Evolutionary conservation across 2,113 vertebrate species (phyloP), one percentile per base, ranked within the genome.

Genomic region (Marmota flaviventris): DNA sequence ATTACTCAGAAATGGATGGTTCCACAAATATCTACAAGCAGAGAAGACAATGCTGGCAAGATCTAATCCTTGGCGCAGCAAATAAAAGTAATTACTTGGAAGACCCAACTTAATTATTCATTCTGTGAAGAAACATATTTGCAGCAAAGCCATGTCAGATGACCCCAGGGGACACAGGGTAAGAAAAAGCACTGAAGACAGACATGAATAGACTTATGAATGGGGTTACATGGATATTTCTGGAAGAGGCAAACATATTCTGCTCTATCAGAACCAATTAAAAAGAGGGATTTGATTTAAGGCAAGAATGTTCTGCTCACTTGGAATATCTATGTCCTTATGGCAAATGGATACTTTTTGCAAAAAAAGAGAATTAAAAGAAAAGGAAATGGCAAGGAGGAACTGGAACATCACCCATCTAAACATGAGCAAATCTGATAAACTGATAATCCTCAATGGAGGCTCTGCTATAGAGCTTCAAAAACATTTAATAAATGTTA

Each of bases 1-100:
- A 79, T 70, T 61, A 90, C 72, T 77, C 81, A 45, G 42, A 92
- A 97, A 92, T 13, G 13, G 34, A 56, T 76, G 58, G 61, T 58
- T 76, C 67, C 37, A 85, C 9, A 58, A 72, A 89, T 8, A 53
- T 5, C 58, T 22, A 48, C 24, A 84, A 83, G 20, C 89, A 95
- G 56, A 70, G 29, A 81, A 83, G 27, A 91, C 63, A 73, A 69
- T 34, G 32, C 63, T 75, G 69, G 72, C 51, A 83, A 65, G 72
- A 95, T 24, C 84, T 79, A 84, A 72, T 86, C 42, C 51, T 75
- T 75, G 51, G 17, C 85, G 95, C 70, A 67, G 65, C 42, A 77
- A 92, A 98, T 76, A 91, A 94, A 93, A 91, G n/a, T 20, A 78
- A 96, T 70, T 85, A 73, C 48, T 96, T 70, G 77, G 32, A 81